Evolutionary conservation across 1,140 invertebrate species (phyloP).

Genomic region (Lasioglossum albipes): DNA sequence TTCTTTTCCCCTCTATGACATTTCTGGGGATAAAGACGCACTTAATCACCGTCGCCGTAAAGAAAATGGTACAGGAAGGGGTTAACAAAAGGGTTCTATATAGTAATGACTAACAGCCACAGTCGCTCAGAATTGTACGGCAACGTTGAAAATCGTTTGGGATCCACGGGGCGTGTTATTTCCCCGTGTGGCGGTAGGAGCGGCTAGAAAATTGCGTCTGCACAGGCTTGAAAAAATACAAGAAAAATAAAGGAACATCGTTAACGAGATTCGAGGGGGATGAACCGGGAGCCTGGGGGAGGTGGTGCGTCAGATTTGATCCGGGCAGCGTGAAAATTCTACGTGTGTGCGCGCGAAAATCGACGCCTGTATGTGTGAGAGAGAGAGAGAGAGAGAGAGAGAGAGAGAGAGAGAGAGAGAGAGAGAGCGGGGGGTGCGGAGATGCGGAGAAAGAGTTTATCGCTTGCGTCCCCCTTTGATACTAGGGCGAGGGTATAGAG

Average conservation of each 20-base stretch:
- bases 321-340: background rate
- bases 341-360: no score
- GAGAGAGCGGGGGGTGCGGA: background rate
- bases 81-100: no score
- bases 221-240: background rate
- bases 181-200: background rate
- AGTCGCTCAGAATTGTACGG: no score
- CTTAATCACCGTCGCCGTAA: no score
- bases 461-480: no score
- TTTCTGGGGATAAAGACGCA: no score
- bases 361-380: background rate
- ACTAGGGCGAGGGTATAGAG: no score
- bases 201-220: constrained; percentile 2
- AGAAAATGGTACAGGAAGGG: no score
- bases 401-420: no score
- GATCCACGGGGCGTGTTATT: background rate
- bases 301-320: constrained; percentile 27
- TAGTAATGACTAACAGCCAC: no score
- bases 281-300: constrained; percentile 10
- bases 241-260: constrained; percentile 3
- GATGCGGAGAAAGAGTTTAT: no score
- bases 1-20: no score
- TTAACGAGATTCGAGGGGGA: constrained; percentile 37
- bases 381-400: background rate
- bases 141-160: background rate